phyloP scores from a whole-genome alignment of 2,888 invertebrate genomes.

The Ophioninae sp. region DNA sequence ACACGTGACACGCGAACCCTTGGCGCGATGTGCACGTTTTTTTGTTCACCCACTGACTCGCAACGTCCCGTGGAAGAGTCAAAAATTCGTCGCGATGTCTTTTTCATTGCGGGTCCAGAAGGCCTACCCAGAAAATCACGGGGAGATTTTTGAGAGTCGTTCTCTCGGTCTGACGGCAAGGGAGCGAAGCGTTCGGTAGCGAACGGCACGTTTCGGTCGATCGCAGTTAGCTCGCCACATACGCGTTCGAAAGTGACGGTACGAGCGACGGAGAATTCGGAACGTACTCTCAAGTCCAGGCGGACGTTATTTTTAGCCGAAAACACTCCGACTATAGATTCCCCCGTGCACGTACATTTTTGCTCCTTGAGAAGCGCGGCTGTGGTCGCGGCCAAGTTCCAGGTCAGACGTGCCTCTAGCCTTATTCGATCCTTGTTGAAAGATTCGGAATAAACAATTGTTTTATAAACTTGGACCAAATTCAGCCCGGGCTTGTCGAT shows the following conservation, averaged over 20 bases:
- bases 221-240: neutral
- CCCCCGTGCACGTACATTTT: conserved; percentile 26
- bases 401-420: conserved; percentile 57
- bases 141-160: neutral
- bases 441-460: conserved; percentile 25
- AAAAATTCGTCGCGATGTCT: neutral
- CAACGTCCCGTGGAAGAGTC: neutral
- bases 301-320: conserved; percentile 54
- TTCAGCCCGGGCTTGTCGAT: neutral
- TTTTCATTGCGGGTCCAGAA: neutral
- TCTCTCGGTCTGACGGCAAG: neutral
- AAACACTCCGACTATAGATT: conserved; percentile 48
- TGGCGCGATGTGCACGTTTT: conserved; percentile 20
- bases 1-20: conserved; percentile 39
- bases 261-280: conserved; percentile 36
- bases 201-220: neutral
- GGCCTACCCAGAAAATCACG: neutral
- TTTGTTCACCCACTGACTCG: neutral
- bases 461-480: conserved; percentile 8
- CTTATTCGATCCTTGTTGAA: conserved; percentile 65
- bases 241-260: conserved; percentile 38
- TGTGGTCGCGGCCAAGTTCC: conserved; percentile 60
- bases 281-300: conserved; percentile 39
- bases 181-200: neutral
- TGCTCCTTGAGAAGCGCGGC: conserved; percentile 68